These are phyloP conservation scores for Drosophila bifasciata DNA, from an alignment of 1,140 invertebrate species.

Conservation along the genomic window DNA sequence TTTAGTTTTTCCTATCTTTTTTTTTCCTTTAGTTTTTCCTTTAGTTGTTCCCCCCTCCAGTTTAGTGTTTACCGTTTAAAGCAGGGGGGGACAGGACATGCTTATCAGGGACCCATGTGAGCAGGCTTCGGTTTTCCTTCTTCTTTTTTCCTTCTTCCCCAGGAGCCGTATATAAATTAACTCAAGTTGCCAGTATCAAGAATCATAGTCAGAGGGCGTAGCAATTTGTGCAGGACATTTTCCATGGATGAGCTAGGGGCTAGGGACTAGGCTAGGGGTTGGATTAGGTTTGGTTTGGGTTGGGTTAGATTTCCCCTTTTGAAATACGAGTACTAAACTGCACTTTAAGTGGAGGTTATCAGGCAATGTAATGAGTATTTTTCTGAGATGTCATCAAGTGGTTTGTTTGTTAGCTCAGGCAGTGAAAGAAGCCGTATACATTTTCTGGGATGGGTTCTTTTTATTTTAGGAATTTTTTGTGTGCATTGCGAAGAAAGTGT, in stretches of 20 bases:
- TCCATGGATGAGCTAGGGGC: constrained; percentile 6
- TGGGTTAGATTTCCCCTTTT: constrained; percentile 1
- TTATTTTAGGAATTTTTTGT: too few species aligned
- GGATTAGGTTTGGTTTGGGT: too few species aligned
- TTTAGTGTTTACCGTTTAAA: constrained; percentile 30
- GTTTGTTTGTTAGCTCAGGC: neutral
- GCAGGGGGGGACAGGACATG: too few species aligned
- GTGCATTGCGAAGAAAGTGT: too few species aligned
- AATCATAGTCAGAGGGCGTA: constrained; percentile 15
- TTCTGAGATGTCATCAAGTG: constrained; percentile 32
- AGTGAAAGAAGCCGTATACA: too few species aligned
- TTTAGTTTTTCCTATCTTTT: constrained; percentile 23
- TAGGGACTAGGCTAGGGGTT: too few species aligned
- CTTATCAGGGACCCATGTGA: constrained; percentile 29
- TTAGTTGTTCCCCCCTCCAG: constrained; percentile 10
- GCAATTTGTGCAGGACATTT: constrained; percentile 27
- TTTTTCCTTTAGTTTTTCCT: constrained; percentile 13
- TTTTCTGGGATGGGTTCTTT: neutral
- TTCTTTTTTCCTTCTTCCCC: constrained; percentile 3
- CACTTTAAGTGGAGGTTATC: constrained; percentile 4
- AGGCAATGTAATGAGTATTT: constrained; percentile 2
- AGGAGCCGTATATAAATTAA: constrained; percentile 50
- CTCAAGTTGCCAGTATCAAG: constrained; percentile 27
- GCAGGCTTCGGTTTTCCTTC: constrained; percentile 12
- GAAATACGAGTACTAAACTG: constrained; percentile 19